Base-by-base conservation (phyloP, 2,888 invertebrate genomes). In the Pilophorus perplexus region DNA sequence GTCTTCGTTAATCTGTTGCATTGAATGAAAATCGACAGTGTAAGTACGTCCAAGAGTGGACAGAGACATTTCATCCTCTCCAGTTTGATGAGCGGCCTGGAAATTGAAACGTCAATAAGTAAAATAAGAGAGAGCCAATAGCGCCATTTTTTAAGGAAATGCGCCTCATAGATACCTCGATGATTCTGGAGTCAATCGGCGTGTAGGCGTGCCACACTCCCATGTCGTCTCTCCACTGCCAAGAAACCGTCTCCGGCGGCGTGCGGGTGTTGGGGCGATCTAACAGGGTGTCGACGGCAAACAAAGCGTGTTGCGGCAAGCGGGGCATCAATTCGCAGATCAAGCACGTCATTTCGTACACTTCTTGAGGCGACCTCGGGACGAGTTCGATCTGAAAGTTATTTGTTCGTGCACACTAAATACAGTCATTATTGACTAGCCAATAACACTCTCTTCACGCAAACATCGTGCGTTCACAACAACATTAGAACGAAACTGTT, bases 1-100 rank as follows among this genome's bases (percentile, higher is more conserved):
- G 78, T 96, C 96, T 81, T 98, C 97, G 78, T 97, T 98, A 72
- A 97, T 92, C 82, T 98, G 96, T 78, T 95, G 95, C 95, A 97
- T 94, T 73, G 93, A 89, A 76, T 93, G 89, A 75, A 98, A 90
- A 81, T 98, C 97, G 72, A 98, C 89, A 0, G 95, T 94, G 80
- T 96, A 97, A 2, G 94, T 93, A 73, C 94, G 85, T 59, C 95
- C 95, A 76, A 93, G 83, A 60, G 94, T 91, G 67, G 90, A 90
- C 72, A 98, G 83, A 76, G 90, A 91, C 73, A 96, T 91, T 79
- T 97, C 97, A 76, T 97, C 95, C 77, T 97, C 97, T 33, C 94
- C 93, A 72, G 89, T 89, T 75, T 90, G 86, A 78, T 93, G 93
- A 23, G 96, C 95, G 68, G 93, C 83, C 84, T 62, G 14, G 2